Conservation (phyloP, 1,140 invertebrate species). For the Atta cephalotes region DNA sequence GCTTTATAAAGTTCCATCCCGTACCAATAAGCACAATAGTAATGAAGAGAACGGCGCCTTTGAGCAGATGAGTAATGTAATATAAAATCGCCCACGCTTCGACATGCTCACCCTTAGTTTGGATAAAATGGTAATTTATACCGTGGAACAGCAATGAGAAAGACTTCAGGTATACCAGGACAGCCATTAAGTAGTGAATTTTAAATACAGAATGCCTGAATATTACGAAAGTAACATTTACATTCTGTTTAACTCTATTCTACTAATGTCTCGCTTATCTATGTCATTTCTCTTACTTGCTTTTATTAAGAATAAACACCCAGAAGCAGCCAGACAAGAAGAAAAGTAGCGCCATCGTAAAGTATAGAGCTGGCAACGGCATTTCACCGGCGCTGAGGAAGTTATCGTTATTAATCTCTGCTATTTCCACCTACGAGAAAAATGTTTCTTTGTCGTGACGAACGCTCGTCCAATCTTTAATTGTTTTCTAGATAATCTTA, state of each 20-base stretch:
- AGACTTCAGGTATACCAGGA: conserved; percentile 96
- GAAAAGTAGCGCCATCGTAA: conserved; percentile 96
- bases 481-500: conserved; percentile 81
- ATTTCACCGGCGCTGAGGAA: conserved; percentile 99
- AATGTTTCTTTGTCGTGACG: not conserved
- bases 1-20: conserved; percentile 99
- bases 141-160: conserved; percentile 97
- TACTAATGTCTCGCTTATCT: not conserved
- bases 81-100: conserved; percentile 99
- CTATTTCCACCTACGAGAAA: conserved; percentile 91
- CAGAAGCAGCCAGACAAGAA: conserved; percentile 96
- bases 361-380: conserved; percentile 96
- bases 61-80: conserved; percentile 98
- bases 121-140: conserved; percentile 98
- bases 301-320: conserved; percentile 95
- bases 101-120: conserved; percentile 96
- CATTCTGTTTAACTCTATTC: not conserved
- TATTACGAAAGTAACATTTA: not conserved
- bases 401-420: conserved; percentile 94
- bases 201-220: conserved; percentile 94
- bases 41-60: conserved; percentile 97
- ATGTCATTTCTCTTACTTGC: conserved; percentile 88
- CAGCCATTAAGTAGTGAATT: conserved; percentile 99
- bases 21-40: conserved; percentile 98
- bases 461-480: not conserved